Evolutionary conservation across 1,140 invertebrate genomes (phyloP), one percentile per base, ranked within the genome.

Genomic region (Parapsyche elsis): DNA sequence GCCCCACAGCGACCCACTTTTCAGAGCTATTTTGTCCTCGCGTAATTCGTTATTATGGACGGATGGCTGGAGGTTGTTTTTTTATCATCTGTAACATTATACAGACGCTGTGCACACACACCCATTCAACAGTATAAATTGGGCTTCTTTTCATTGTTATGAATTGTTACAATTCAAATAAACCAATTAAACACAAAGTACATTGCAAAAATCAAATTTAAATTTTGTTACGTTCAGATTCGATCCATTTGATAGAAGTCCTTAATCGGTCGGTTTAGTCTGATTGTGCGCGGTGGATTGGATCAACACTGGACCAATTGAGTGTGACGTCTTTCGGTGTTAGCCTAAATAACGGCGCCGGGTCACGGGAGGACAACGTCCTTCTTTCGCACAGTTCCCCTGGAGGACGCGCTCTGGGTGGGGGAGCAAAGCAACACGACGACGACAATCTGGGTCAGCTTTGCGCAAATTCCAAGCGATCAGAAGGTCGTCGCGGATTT

Each of bases 21-120:
- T 80, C 80, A 77, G 76, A 79, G 82, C 77, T 83, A 83, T 83
- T 83, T 83, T 83, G 82, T 81, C 82, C 82, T 83, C 82, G 82
- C 82, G 80, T 79, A 83, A 83, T 83, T 83, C 79, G 77, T 83
- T 81, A 77, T 81, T 79, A 79, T 80, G 80, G 79, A 81, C 61
- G 38, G 49, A 71, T 44, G 67, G 53, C 61, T 45, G 78, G 80
- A 83, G 82, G 79, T 81, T 81, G 77, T 61, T 80, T 79, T 80
- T 67, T 14, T 24, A 26, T 53, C 49, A 53, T 14, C 49, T 53
- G 49, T 53, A 53, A 53, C 49, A 53, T 53, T 53, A 53, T 53
- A 53, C 16, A 38, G 30, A 38, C 30, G 7, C 30, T 38, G 12
- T 12, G 12, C 49, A 53, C 16, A 53, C 49, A 53, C 49, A 53